Evolutionary conservation across 2,113 vertebrate species (phyloP).

Genomic region (Irena cyanogastra): DNA sequence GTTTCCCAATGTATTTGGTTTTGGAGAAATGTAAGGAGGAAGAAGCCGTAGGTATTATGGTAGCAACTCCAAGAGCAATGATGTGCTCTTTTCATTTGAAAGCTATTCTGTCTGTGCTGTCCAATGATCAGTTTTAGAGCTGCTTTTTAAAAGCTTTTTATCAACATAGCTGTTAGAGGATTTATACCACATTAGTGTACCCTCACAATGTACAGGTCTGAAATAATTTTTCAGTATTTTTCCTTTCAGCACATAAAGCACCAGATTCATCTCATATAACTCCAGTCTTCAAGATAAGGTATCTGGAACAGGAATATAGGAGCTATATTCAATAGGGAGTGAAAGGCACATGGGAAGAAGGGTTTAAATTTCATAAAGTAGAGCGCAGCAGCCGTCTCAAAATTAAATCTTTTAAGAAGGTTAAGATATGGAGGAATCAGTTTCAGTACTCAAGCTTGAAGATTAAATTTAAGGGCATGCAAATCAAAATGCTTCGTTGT

Average conservation of each 20-base stretch:
- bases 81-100: background rate
- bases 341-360: background rate
- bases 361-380: background rate
- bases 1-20: background rate
- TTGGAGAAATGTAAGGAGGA: background rate
- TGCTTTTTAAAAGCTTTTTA: background rate
- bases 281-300: background rate
- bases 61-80: background rate
- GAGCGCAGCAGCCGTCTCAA: background rate
- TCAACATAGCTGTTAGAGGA: background rate
- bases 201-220: background rate
- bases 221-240: background rate
- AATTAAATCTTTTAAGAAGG: slow-evolving; percentile 19
- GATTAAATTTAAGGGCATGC: background rate
- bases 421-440: background rate
- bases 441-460: background rate
- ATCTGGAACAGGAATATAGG: background rate
- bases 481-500: background rate
- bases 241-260: background rate
- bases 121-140: background rate
- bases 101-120: background rate
- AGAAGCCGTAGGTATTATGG: background rate
- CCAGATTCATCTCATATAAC: background rate
- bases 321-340: background rate
- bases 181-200: background rate